A percentile compares a stretch with the other conserved stretches of the same genome.
These are phyloP conservation scores for Eulemur mongoz DNA, from an alignment of 2,797 vertebrate species.

Conservation along the genomic window DNA sequence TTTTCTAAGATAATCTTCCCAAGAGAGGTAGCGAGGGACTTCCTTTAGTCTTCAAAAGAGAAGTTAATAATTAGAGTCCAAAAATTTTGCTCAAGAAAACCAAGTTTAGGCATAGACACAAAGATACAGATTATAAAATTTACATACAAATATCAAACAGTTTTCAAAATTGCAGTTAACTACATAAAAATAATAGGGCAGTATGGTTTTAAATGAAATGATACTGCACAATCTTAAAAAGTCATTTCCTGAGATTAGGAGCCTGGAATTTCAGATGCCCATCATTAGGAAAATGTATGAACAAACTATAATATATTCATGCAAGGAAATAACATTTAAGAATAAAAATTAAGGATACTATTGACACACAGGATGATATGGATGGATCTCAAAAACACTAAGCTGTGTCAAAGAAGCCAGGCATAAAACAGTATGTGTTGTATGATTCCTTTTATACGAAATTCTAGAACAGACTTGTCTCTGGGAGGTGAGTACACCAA, in stretches of 20 bases:
- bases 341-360: background rate
- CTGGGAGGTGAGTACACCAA: background rate
- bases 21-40: background rate
- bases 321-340: background rate
- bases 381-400: background rate
- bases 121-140: background rate
- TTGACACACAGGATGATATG: no score
- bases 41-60: background rate
- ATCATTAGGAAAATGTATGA: background rate
- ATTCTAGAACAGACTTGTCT: background rate
- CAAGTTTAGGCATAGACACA: background rate
- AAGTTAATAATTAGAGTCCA: background rate
- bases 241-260: background rate
- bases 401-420: background rate
- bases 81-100: background rate
- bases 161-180: background rate
- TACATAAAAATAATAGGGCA: background rate
- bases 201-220: background rate
- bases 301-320: background rate
- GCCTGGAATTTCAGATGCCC: background rate
- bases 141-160: background rate
- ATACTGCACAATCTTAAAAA: background rate
- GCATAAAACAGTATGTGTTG: background rate
- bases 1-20: background rate
- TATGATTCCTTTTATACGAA: background rate